Conservation (phyloP, 2,888 invertebrate genomes). For the Neuroscelio doddi region DNA sequence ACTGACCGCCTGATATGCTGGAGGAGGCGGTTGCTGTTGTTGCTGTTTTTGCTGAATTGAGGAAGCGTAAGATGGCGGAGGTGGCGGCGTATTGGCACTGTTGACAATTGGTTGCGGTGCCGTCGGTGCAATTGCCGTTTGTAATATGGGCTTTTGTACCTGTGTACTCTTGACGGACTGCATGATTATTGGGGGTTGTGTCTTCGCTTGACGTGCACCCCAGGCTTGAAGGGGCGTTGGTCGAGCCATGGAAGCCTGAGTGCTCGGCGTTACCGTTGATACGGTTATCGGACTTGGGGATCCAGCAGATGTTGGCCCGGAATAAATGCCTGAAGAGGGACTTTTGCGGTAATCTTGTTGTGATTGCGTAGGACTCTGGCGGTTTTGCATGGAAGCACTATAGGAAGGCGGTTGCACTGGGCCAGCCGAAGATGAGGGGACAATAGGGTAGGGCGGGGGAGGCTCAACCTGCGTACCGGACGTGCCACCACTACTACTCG, state of each 20-base stretch:
- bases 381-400: conserved; percentile 87
- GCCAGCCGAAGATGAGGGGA: conserved; percentile 75
- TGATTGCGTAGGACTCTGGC: conserved; percentile 89
- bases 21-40: conserved; percentile 73
- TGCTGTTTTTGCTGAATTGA: conserved; percentile 85
- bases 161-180: conserved; percentile 97
- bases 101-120: conserved; percentile 79
- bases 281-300: conserved; percentile 89
- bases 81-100: conserved; percentile 76
- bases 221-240: conserved; percentile 89
- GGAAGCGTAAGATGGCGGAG: conserved; percentile 88
- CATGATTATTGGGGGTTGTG: conserved; percentile 96
- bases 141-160: conserved; percentile 94
- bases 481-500: conserved; percentile 73
- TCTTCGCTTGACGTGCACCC: conserved; percentile 89
- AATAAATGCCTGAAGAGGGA: conserved; percentile 90
- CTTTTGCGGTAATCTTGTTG: conserved; percentile 87
- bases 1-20: conserved; percentile 75
- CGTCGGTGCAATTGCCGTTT: conserved; percentile 95
- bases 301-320: conserved; percentile 86
- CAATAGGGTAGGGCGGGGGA: conserved; percentile 75
- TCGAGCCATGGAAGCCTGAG: conserved; percentile 79
- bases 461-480: conserved; percentile 67
- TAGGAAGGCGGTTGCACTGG: conserved; percentile 89
- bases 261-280: conserved; percentile 77